Percentiles rank a stretch among this genome's conserved stretches.
Evolutionary conservation across 2,888 invertebrate species (phyloP).

Genomic region (Lasioglossum morio): DNA sequence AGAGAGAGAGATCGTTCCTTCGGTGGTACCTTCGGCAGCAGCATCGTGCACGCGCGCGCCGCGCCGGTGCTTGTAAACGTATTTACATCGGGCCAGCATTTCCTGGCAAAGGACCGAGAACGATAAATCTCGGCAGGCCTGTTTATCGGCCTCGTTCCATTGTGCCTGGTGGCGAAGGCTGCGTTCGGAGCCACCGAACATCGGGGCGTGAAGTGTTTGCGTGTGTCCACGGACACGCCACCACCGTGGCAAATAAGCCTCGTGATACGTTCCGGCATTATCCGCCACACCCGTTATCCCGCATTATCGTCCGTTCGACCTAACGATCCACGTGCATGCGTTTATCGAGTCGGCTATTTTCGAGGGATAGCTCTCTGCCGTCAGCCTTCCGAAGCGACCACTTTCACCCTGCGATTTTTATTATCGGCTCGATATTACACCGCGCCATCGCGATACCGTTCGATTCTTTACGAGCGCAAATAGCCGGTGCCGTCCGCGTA

Average conservation of each 20-base stretch:
- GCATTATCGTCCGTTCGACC: slow-evolving; percentile 56
- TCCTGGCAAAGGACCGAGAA: slow-evolving; percentile 47
- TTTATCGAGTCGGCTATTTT: slow-evolving; percentile 50
- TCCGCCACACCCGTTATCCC: slow-evolving; percentile 63
- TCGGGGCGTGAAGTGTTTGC: slow-evolving; percentile 54
- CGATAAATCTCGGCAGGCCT: slow-evolving; percentile 59
- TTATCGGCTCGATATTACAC: slow-evolving; percentile 24
- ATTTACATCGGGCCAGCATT: slow-evolving; percentile 48
- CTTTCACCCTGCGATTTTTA: slow-evolving; percentile 43
- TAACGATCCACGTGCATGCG: slow-evolving; percentile 57
- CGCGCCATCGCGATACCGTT: slow-evolving; percentile 23
- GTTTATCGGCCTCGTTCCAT: slow-evolving; percentile 63
- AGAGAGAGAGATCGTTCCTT: background rate
- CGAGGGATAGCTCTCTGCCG: slow-evolving; percentile 18
- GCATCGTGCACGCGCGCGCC: background rate
- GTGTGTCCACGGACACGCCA: slow-evolving; percentile 47
- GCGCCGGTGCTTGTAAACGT: slow-evolving; percentile 19
- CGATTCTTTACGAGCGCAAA: slow-evolving; percentile 31
- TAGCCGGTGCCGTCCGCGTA: background rate
- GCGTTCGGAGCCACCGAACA: slow-evolving; percentile 44
- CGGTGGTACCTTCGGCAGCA: background rate
- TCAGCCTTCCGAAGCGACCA: slow-evolving; percentile 28
- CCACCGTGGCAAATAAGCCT: slow-evolving; percentile 61
- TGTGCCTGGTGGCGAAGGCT: slow-evolving; percentile 59
- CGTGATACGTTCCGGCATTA: slow-evolving; percentile 59